A percentile compares a stretch with the other conserved stretches of the same genome.
These are phyloP conservation scores for Rhaphigaster nebulosa DNA, from an alignment of 2,888 invertebrate genomes.

Conservation along the genomic window DNA sequence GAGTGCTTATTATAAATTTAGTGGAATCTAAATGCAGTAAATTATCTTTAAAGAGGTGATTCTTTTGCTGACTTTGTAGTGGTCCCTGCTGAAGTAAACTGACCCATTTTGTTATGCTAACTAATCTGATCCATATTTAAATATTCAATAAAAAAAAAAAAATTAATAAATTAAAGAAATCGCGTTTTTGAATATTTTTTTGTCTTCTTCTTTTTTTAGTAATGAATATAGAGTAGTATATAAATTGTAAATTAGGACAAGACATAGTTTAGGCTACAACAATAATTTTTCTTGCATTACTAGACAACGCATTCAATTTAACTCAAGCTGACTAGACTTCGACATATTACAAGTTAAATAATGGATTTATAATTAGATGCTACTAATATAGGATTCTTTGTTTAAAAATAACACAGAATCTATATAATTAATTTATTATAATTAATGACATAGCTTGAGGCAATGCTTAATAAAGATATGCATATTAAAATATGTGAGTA, in stretches of 20 bases:
- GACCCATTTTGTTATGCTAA: too few relatives aligned
- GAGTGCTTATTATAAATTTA: too few relatives aligned
- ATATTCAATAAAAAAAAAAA: too few relatives aligned
- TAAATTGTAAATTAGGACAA: background rate
- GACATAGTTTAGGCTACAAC: background rate
- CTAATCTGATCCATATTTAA: too few relatives aligned
- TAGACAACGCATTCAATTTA: background rate
- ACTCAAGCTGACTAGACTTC: background rate
- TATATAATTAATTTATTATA: conserved; percentile 45
- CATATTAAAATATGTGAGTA: conserved; percentile 34
- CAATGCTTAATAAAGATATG: conserved; percentile 22
- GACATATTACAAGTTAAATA: background rate
- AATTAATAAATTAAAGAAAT: background rate
- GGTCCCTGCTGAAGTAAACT: too few relatives aligned
- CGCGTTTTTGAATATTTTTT: background rate
- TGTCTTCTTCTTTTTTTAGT: background rate
- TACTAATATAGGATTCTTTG: background rate
- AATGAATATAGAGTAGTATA: background rate
- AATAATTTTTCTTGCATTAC: conserved; percentile 9
- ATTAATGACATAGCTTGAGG: background rate
- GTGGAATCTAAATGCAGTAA: too few relatives aligned
- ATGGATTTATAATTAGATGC: background rate
- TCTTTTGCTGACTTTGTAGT: too few relatives aligned
- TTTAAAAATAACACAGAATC: conserved; percentile 36
- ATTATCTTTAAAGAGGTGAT: too few relatives aligned